These are phyloP conservation scores for Vireo altiloquus DNA, from an alignment of 2,113 vertebrate species.

Conservation along the genomic window DNA sequence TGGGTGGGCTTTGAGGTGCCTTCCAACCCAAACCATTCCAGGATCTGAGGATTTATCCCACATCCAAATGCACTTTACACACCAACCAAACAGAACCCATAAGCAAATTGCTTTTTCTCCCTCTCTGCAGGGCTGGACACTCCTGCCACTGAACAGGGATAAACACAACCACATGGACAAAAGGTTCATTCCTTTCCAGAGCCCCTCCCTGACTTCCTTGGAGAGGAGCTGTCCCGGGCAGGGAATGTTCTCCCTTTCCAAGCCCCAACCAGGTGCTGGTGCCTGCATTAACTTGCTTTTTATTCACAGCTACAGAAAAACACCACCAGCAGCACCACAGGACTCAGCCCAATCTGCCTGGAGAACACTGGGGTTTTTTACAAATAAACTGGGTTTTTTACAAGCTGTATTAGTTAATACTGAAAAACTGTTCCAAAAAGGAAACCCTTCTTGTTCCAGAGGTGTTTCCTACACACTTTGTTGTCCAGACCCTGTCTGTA, in stretches of 20 bases:
- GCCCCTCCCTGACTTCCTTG: not conserved
- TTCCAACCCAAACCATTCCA: not conserved
- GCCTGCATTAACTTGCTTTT: not conserved
- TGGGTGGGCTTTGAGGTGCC: fast-evolving
- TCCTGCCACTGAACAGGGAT: not conserved
- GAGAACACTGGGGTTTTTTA: not conserved
- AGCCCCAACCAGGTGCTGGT: not conserved
- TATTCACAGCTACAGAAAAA: not conserved
- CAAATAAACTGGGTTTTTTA: too few relatives aligned
- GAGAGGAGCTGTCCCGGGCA: not conserved
- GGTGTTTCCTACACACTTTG: not conserved
- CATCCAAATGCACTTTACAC: not conserved
- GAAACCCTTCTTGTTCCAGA: not conserved
- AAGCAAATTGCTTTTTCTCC: not conserved
- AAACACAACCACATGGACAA: not conserved
- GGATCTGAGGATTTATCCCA: not conserved
- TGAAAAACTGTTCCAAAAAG: not conserved
- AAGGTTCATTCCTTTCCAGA: not conserved
- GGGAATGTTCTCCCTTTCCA: too few relatives aligned
- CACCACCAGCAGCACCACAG: not conserved
- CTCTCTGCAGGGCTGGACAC: not conserved
- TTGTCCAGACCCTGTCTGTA: not conserved
- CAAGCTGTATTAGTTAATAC: too few relatives aligned
- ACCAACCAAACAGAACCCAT: not conserved
- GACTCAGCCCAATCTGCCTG: not conserved